These are phyloP conservation scores for Mus caroli DNA, from an alignment of 2,797 vertebrate genomes.

Conservation along the genomic window DNA sequence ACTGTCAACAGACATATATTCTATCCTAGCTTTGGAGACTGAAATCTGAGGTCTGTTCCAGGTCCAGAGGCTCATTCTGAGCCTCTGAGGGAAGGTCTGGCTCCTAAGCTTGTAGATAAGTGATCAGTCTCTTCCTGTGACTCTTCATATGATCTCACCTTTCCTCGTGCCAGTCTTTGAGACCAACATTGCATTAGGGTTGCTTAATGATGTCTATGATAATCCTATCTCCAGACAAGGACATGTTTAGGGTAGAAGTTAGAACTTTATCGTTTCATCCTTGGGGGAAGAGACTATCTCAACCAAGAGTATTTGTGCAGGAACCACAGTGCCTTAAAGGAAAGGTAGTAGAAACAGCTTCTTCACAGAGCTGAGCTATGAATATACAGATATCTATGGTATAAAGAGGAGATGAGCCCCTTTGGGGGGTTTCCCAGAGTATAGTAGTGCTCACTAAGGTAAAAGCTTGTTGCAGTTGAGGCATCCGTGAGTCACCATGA, in stretches of 20 bases:
- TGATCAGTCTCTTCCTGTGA: too few relatives aligned
- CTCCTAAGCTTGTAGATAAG: neutral
- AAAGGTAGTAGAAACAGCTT: accelerated
- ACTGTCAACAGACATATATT: neutral
- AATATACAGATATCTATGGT: accelerated
- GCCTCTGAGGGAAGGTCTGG: too few relatives aligned
- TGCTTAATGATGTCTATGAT: neutral
- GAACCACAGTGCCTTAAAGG: neutral
- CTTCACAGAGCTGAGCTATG: accelerated
- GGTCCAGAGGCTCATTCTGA: neutral
- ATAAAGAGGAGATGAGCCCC: neutral
- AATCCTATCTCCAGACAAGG: neutral
- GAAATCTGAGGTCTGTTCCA: neutral
- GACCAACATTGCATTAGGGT: neutral
- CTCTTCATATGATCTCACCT: neutral
- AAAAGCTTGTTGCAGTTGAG: neutral
- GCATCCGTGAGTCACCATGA: accelerated
- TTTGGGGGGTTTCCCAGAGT: neutral
- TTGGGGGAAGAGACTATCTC: too few relatives aligned
- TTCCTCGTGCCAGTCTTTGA: neutral
- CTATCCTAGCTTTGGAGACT: neutral
- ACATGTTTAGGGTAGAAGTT: too few relatives aligned
- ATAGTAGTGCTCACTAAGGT: accelerated
- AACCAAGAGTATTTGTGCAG: accelerated
- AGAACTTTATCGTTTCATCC: neutral